Conservation (phyloP, 2,797 vertebrate genomes). For the Anguilla anguilla region DNA sequence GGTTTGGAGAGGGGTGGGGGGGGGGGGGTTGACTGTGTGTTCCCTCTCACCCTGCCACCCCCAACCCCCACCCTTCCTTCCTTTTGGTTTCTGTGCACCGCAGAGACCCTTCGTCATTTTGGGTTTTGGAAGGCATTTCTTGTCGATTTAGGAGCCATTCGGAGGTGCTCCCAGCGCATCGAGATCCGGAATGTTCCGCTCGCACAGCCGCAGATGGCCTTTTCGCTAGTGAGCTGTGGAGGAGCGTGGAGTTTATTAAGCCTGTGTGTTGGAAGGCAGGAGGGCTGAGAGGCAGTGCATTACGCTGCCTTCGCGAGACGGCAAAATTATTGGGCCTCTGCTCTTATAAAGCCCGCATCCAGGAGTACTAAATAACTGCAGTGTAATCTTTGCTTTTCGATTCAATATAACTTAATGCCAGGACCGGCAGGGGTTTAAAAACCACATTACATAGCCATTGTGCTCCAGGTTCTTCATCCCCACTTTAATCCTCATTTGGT, state of each 20-base stretch:
- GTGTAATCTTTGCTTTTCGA: slow-evolving; percentile 36
- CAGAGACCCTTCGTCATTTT: slow-evolving; percentile 38
- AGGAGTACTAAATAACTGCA: slow-evolving; percentile 38
- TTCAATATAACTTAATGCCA: slow-evolving; percentile 41
- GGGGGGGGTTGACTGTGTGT: background rate
- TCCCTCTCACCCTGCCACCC: too few relatives aligned
- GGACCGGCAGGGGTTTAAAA: slow-evolving; percentile 41
- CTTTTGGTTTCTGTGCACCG: background rate
- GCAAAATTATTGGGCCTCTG: slow-evolving; percentile 57
- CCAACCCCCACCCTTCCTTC: background rate
- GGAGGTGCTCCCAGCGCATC: slow-evolving; percentile 37
- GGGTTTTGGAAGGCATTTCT: slow-evolving; percentile 43
- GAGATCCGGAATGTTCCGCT: slow-evolving; percentile 52
- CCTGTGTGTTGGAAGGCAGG: slow-evolving; percentile 40
- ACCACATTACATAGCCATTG: slow-evolving; percentile 53
- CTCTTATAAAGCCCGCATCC: slow-evolving; percentile 41
- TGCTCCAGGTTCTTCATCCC: slow-evolving; percentile 39
- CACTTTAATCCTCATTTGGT: slow-evolving; percentile 40
- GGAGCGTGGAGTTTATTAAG: slow-evolving; percentile 48
- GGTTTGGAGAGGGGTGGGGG: background rate
- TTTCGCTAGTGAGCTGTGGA: slow-evolving; percentile 39
- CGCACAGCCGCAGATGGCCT: slow-evolving; percentile 42
- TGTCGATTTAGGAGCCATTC: slow-evolving; percentile 41
- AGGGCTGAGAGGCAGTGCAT: slow-evolving; percentile 46
- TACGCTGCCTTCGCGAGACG: slow-evolving; percentile 57